Base-by-base conservation (phyloP, 2,888 invertebrate species). In the Girardia tigrina region DNA sequence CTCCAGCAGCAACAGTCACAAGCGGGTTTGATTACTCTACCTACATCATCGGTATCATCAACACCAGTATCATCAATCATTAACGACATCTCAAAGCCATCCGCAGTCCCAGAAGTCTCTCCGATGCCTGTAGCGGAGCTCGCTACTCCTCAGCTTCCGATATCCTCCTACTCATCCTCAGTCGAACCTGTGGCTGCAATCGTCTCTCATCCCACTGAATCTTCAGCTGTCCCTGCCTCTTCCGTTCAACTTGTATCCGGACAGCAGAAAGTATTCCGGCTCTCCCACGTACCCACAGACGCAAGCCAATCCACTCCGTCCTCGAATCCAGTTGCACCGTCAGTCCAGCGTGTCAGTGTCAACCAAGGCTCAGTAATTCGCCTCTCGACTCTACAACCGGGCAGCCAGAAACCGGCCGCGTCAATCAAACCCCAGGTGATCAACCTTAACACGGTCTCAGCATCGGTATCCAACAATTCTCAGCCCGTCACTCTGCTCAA, bases 1-100 rank as follows among this genome's bases (percentile, higher is more conserved):
- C 29, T 14, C 74, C 77, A 26, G 72, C 70, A 14, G 70, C 75
- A 27, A 70, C 77, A 12, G 42, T 70, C 26, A 74, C 73, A 26
- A 76, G n/a, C n/a, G n/a, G n/a, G n/a, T n/a, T n/a, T n/a, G n/a
- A n/a, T n/a, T n/a, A n/a, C n/a, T n/a, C n/a, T n/a, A n/a, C n/a
- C n/a, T n/a, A n/a, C n/a, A n/a, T n/a, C n/a, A n/a, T n/a, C n/a
- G n/a, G n/a, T n/a, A n/a, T n/a, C 28, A 6, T 8, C 56, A 6
- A 8, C 56, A 4, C 2, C n/a, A n/a, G 6, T 23, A 16, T 36
- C 36, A 16, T 36, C 16, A 36, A 16, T 8, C 16, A 56, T 56
- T 8, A n/a, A 56, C 23, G 56, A 4, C 4, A 23, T n/a, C n/a
- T 2, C 56, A 6, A 56, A 56, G 23, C 23, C 56, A 56, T n/a